Evolutionary conservation across 2,113 vertebrate species (phyloP).

Genomic region (Etia nguti): DNA sequence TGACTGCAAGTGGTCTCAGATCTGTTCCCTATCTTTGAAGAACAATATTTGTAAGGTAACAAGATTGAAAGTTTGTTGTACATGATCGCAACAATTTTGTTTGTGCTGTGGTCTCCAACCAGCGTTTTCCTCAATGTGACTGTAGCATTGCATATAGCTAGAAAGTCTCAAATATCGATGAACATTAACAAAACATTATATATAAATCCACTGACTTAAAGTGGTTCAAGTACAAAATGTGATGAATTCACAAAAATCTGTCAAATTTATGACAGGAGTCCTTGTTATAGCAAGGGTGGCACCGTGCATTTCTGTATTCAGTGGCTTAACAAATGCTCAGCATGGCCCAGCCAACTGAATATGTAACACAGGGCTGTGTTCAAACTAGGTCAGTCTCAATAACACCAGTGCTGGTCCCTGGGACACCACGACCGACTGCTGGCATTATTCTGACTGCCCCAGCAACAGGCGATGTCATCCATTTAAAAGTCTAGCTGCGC

Average conservation of each 20-base stretch:
- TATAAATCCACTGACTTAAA: background rate
- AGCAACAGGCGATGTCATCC: conserved; percentile 49
- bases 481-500: background rate
- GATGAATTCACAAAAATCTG: background rate
- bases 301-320: background rate
- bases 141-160: background rate
- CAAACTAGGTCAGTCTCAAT: conserved; percentile 64
- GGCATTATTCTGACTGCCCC: conserved; percentile 70
- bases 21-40: background rate
- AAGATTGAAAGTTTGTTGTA: background rate
- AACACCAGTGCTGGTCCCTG: conserved; percentile 69
- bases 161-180: background rate
- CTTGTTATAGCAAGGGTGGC: background rate
- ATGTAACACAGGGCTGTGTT: background rate
- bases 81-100: background rate
- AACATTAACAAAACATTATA: background rate
- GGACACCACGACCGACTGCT: conserved; percentile 65
- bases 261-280: background rate
- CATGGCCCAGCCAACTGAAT: background rate
- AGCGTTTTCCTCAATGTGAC: background rate
- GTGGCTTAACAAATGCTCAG: background rate
- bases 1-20: background rate
- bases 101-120: background rate
- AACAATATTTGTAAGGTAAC: background rate
- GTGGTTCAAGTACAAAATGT: background rate